phyloP scores from a whole-genome alignment of 2,797 vertebrate species.

The Parambassis ranga region DNA sequence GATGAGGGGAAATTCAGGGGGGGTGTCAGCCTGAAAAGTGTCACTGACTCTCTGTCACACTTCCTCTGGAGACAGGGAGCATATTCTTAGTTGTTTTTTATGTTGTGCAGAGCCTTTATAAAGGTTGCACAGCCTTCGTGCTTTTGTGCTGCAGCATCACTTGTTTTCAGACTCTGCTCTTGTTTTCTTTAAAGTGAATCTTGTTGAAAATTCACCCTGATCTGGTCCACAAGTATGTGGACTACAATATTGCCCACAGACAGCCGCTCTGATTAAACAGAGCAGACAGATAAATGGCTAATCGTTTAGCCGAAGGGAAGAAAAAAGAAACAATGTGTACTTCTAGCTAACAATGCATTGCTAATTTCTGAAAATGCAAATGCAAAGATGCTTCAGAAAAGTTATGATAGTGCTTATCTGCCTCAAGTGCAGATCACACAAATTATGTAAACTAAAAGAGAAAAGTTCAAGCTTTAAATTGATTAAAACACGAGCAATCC shows the following conservation, averaged over 20 bases:
- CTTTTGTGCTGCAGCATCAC: background rate
- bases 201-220: conserved; percentile 14
- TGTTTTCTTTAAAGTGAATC: background rate
- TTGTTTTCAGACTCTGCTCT: background rate
- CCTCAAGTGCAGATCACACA: background rate
- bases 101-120: background rate
- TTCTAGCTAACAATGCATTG: background rate
- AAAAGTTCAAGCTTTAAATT: background rate
- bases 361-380: background rate
- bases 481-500: background rate
- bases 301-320: background rate
- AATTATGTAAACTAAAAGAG: background rate
- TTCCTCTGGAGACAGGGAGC: background rate
- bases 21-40: conserved; percentile 16
- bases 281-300: conserved; percentile 43
- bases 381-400: background rate
- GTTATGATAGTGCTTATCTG: background rate
- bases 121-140: conserved; percentile 28
- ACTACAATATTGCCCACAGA: conserved; percentile 18
- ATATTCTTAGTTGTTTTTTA: too few relatives aligned
- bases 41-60: conserved; percentile 1
- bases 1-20: background rate
- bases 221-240: conserved; percentile 8
- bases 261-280: conserved; percentile 51
- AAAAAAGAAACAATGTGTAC: background rate